A percentile compares a stretch with the other conserved stretches of the same genome.
Evolutionary conservation across 2,888 invertebrate species (phyloP).

Genomic region (Steinernema hermaphroditum): DNA sequence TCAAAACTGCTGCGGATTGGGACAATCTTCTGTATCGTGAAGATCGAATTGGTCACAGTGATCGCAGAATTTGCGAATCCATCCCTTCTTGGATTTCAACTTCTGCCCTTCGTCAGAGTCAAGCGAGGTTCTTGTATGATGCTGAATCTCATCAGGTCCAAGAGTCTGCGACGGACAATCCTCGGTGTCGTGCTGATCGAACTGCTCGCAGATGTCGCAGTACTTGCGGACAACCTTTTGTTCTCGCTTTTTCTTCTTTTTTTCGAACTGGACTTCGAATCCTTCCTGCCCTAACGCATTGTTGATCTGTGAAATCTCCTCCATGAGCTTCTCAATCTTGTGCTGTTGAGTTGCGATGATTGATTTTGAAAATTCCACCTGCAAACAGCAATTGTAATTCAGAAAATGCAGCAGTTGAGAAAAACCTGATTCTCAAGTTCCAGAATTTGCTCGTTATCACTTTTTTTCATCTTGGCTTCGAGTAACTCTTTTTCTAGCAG

Average conservation of each 20-base stretch:
- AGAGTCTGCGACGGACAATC: conserved; percentile 77
- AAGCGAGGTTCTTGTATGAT: not conserved
- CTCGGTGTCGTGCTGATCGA: conserved; percentile 94
- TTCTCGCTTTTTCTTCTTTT: conserved; percentile 33
- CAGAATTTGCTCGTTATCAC: conserved; percentile 28
- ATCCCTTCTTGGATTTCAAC: not conserved
- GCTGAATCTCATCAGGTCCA: not conserved
- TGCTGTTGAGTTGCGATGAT: conserved; percentile 93
- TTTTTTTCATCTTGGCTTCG: conserved; percentile 5
- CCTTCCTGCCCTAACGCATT: conserved; percentile 28
- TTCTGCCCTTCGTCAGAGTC: not conserved
- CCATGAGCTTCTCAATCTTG: conserved; percentile 83
- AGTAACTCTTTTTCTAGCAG: conserved; percentile 29
- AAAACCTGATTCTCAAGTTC: conserved; percentile 21
- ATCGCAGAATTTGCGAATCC: not conserved
- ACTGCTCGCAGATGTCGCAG: conserved; percentile 96
- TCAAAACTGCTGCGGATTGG: too few relatives aligned
- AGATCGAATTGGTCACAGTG: too few relatives aligned
- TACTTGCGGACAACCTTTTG: conserved; percentile 78
- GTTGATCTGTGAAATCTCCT: conserved; percentile 75
- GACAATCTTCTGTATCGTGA: too few relatives aligned
- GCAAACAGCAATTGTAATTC: too few relatives aligned
- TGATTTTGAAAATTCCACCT: conserved; percentile 83
- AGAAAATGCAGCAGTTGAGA: too few relatives aligned
- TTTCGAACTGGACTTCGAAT: not conserved